Evolutionary conservation across 1,140 invertebrate species (phyloP), one percentile per base, ranked within the genome.

Genomic region (Zaprionus ornatus): DNA sequence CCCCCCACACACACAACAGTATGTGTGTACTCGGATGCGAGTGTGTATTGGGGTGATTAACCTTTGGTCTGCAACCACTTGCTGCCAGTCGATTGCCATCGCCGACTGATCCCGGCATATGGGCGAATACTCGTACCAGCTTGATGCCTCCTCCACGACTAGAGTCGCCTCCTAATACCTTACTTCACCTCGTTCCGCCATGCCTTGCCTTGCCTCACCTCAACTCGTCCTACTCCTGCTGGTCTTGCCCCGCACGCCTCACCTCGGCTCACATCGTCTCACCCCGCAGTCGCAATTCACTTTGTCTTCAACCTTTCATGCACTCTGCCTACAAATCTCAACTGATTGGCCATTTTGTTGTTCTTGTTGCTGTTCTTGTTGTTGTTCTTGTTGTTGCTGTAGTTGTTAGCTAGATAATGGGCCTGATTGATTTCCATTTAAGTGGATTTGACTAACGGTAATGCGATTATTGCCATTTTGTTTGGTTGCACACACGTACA

Each of bases 21-120:
- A 10, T 77, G 55, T 60, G 73, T 57, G 57, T 29, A 21, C 19
- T 15, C 37, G n/a, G n/a, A 29, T 74, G 56, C 45, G 45, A 57
- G 63, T 60, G 59, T 68, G 45, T 59, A 59, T 70, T 77, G 86
- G 82, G 85, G 86, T 90, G 85, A 90, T 90, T 90, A 90, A 90
- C 85, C 85, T 82, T 90, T 90, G 85, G 78, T 81, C 82, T 62
- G 73, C 68, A 60, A 54, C 60, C 65, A 74, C 71, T 69, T 75
- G 70, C 84, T 87, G 84, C 69, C 65, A 78, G 67, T 61, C 71
- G 77, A 88, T 87, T 75, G 80, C 68, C 80, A 84, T 87, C 68
- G 84, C 64, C 35, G 78, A 73, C 77, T 87, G 80, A 88, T 88
- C 72, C 67, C 67, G 71, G 27, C 80, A 87, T 83, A 83, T 88